Percentiles rank a stretch among this genome's conserved stretches.
These are phyloP conservation scores for Magallana angulata DNA, from an alignment of 1,140 invertebrate species.

Conservation along the genomic window DNA sequence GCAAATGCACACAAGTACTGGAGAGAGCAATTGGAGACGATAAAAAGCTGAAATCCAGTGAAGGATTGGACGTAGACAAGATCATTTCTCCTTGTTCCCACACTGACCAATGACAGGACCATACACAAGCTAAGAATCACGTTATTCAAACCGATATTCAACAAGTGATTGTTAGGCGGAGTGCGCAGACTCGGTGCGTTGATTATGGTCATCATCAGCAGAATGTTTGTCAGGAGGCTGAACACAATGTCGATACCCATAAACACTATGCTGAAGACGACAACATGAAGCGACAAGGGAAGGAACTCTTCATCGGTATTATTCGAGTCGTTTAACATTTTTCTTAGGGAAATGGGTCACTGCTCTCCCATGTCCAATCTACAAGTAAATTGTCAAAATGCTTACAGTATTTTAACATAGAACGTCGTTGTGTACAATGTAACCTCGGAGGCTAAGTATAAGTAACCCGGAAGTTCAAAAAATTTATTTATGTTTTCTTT, in stretches of 20 bases:
- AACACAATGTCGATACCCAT: slow-evolving; percentile 52
- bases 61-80: slow-evolving; percentile 45
- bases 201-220: slow-evolving; percentile 63
- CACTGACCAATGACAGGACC: slow-evolving; percentile 57
- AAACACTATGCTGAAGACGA: slow-evolving; percentile 59
- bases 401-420: too few relatives aligned
- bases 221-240: slow-evolving; percentile 60
- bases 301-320: background rate
- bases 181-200: slow-evolving; percentile 68
- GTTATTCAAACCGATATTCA: slow-evolving; percentile 73
- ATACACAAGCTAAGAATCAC: slow-evolving; percentile 64
- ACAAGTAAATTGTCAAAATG: background rate
- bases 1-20: slow-evolving; percentile 73
- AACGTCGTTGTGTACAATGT: too few relatives aligned
- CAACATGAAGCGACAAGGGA: background rate
- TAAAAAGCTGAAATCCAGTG: slow-evolving; percentile 66
- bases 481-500: too few relatives aligned
- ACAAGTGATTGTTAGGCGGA: slow-evolving; percentile 70
- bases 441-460: too few relatives aligned
- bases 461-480: too few relatives aligned
- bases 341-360: background rate
- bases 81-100: slow-evolving; percentile 51
- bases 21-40: slow-evolving; percentile 61
- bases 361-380: background rate
- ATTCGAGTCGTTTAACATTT: slow-evolving; percentile 10